Conservation (phyloP, 2,888 invertebrate species). For the Lydus trimaculatus region DNA sequence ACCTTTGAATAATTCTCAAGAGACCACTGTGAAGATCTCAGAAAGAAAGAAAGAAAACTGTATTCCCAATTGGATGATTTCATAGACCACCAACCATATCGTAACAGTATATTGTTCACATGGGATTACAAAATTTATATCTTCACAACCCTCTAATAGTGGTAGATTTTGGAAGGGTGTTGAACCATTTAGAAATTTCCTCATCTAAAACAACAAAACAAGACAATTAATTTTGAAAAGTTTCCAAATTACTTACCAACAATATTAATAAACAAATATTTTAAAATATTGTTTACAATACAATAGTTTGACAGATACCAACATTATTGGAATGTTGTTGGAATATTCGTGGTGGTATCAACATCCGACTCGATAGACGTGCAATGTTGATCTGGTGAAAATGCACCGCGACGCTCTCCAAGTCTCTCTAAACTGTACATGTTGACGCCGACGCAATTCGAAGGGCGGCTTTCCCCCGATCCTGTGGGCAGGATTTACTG, state of each 20-base stretch:
- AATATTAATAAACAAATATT: neutral
- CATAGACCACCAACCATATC: conserved; percentile 4
- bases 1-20: conserved; percentile 2
- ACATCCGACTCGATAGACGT: conserved; percentile 34
- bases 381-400: conserved; percentile 51
- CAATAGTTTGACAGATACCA: neutral
- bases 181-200: conserved; percentile 33
- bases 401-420: conserved; percentile 55
- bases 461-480: conserved; percentile 58
- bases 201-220: conserved; percentile 13
- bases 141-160: conserved; percentile 45
- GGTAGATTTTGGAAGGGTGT: conserved; percentile 54
- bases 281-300: conserved; percentile 1
- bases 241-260: neutral
- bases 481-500: conserved; percentile 61
- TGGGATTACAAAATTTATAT: conserved; percentile 48
- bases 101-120: conserved; percentile 36
- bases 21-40: neutral
- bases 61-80: neutral
- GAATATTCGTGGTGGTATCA: neutral
- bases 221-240: conserved; percentile 16
- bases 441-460: conserved; percentile 60
- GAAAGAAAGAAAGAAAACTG: neutral
- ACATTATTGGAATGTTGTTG: neutral
- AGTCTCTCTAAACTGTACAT: conserved; percentile 28